Evolutionary conservation across 2,888 invertebrate genomes (phyloP).

Genomic region (Drosophila eohydei): DNA sequence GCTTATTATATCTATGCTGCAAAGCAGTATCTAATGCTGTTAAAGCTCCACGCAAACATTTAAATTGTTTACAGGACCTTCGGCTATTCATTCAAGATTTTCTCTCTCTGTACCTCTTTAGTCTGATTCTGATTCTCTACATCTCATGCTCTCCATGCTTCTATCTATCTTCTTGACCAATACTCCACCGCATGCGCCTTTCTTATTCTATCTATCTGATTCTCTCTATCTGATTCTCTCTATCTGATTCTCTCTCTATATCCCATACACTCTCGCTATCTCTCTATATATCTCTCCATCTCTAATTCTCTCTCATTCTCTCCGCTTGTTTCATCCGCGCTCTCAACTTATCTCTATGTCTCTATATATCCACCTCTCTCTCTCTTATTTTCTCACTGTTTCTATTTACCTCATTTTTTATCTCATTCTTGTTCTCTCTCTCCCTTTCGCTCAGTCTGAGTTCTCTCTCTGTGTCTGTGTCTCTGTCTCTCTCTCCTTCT

Average conservation of each 20-base stretch:
- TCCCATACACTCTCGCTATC: background rate
- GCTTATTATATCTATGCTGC: too few relatives aligned
- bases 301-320: background rate
- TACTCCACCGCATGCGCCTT: too few relatives aligned
- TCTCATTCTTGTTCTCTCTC: background rate
- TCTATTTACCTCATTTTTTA: background rate
- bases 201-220: background rate
- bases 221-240: too few relatives aligned
- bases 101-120: background rate
- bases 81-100: background rate
- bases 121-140: too few relatives aligned
- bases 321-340: too few relatives aligned
- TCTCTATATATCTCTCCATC: background rate
- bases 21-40: too few relatives aligned
- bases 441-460: background rate
- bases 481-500: background rate
- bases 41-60: background rate
- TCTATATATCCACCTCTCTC: conserved; percentile 19
- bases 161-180: too few relatives aligned
- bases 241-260: background rate
- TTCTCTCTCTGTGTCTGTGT: too few relatives aligned
- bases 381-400: background rate
- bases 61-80: too few relatives aligned
- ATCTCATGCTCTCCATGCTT: too few relatives aligned
- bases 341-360: background rate